Conservation (phyloP, 2,113 vertebrate genomes). For the Crotalus horridus region DNA sequence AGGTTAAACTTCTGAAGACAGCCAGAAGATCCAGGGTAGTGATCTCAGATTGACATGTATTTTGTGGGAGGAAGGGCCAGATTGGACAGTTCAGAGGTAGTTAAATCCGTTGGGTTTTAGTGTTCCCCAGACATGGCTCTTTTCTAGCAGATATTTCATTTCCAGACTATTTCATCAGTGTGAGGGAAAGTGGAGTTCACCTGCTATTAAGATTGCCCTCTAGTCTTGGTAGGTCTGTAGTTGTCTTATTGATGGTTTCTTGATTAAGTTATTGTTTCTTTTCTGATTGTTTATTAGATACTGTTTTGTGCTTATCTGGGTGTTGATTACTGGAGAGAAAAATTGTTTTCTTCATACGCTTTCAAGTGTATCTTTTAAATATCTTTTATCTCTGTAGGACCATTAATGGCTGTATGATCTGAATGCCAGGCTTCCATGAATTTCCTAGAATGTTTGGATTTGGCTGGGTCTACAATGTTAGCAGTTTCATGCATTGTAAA, state of each 20-base stretch:
- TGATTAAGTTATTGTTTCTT: neutral
- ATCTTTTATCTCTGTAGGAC: neutral
- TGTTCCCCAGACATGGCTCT: neutral
- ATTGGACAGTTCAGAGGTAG: neutral
- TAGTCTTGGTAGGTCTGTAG: neutral
- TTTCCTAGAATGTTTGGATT: neutral
- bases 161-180: neutral
- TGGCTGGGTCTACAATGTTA: neutral
- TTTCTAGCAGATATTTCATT: neutral
- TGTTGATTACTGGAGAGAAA: neutral
- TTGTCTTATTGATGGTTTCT: neutral
- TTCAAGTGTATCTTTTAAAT: neutral
- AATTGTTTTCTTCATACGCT: neutral
- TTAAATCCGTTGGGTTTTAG: neutral
- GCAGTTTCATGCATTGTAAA: neutral
- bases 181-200: neutral
- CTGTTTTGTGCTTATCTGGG: neutral
- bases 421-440: neutral
- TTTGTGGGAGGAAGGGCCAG: neutral
- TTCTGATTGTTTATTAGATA: neutral
- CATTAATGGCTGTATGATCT: neutral
- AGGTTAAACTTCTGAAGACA: neutral
- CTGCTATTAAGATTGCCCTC: neutral
- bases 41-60: neutral
- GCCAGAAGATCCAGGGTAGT: neutral